Evolutionary conservation across 2,797 vertebrate species (phyloP), one percentile per base, ranked within the genome.

Genomic region (Luscinia megarhynchos): DNA sequence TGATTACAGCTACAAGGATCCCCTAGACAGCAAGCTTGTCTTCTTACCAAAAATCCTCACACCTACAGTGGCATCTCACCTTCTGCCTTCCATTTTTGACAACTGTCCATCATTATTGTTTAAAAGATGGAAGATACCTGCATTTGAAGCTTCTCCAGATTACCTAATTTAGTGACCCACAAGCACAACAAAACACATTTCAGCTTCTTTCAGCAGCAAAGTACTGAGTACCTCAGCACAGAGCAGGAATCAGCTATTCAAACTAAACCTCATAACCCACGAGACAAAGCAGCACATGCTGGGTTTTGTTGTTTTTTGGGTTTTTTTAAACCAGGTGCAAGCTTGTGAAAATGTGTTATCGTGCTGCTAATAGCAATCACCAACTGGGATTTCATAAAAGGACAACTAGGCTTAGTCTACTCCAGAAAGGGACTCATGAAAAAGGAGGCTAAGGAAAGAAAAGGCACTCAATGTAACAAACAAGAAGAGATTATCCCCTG

Each of bases 381-480:
- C 90, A 95, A 85, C 80, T 68, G 93, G 89, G 95, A 97, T 78
- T 93, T 95, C 87, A 94, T 93, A 91, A 97, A 95, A 96, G 87
- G 80, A 95, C 80, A 90, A 86, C 94, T 59, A 93, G 87, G 84
- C 81, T 96, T 93, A 80, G 34, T n/a, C 58, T 83, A 17, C 73
- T 80, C 91, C 67, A 91, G 93, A 94, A 95, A 94, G 32, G 27
- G 67, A 82, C 69, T 92, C 64, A 81, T 68, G 88, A 93, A 95
- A 94, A 94, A 68, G 43, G 61, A 68, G 57, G 9, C 76, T 36
- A 67, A 92, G 72, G 85, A 87, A 91, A 81, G 61, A 75, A 90
- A 92, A 91, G 85, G 45, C 70, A 87, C 75, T 87, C 75, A 64
- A 8, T 32, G 41, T 83, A 92, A 91, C 64, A 89, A 92, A 95